Evolutionary conservation across 2,888 invertebrate genomes (phyloP), one percentile per base, ranked within the genome.

Genomic region (Drosophila bunnanda): DNA sequence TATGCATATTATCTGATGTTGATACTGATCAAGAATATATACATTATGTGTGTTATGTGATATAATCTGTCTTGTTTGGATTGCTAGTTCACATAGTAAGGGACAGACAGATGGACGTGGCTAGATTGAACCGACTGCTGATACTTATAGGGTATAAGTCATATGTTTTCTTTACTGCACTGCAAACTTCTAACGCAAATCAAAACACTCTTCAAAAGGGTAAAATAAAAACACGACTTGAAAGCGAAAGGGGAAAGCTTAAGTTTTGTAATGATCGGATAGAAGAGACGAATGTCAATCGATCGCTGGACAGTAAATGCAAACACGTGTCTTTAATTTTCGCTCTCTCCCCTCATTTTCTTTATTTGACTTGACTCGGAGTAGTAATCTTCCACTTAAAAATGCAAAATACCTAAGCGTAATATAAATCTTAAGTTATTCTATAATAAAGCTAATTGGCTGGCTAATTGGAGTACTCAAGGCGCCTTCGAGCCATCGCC

Each of bases 321-420:
- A 38, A n/a, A 38, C 38, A 38, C n/a, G 9, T n/a, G 38, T 38
- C 9, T 38, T 38, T 38, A 9, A 38, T 38, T 38, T 38, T 8
- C n/a, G n/a, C 7, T n/a, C 4, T 38, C n/a, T n/a, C n/a, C n/a
- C 38, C n/a, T 38, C 9, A 39, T 39, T 39, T 17, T 25, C 2
- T 39, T 17, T 39, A 39, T 39, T 39, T 39, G 9, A 10, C 78
- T 66, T 64, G 38, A 38, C 61, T 65, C 44, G 55, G 55, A 34
- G 17, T 60, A 12, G 43, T 43, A 48, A 59, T 77, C 75, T 69
- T 53, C 70, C 73, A 80, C 78, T 86, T 86, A 67, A 78, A 46
- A 76, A 75, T 78, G 66, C 66, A 55, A 67, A 61, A 20, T 13
- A 62, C 50, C 64, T 59, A 57, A 59, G 39, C 39, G 43, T 34